A percentile compares a stretch with the other conserved stretches of the same genome.
phyloP scores from a whole-genome alignment of 2,888 invertebrate species.

The Amblyjoppa fuscipennis region DNA sequence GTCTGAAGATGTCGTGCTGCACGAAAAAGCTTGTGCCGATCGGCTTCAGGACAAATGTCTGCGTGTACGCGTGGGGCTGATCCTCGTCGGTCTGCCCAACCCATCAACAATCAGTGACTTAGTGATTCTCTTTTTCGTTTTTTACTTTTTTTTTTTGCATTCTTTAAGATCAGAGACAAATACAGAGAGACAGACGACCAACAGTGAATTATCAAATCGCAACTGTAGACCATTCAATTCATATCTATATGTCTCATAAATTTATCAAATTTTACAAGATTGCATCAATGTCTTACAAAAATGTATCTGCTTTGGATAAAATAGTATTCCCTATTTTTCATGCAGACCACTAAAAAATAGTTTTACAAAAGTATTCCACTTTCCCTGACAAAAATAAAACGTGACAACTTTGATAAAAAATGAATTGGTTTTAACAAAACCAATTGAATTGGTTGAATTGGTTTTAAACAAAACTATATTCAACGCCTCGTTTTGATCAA shows the following conservation, averaged over 20 bases:
- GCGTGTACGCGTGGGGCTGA: constrained; percentile 96
- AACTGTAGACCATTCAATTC: not conserved
- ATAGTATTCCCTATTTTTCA: not conserved
- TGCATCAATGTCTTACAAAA: not conserved
- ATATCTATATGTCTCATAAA: not conserved
- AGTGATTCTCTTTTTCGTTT: constrained; percentile 60
- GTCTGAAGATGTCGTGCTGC: constrained; percentile 97
- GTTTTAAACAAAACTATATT: not conserved
- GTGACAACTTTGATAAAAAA: not conserved
- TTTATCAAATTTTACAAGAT: not conserved
- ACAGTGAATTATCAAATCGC: not conserved
- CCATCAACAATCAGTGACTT: constrained; percentile 83
- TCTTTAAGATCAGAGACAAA: not conserved
- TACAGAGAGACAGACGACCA: not conserved
- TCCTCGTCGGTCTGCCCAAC: constrained; percentile 96
- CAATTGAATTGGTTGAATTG: not conserved
- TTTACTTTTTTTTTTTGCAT: constrained; percentile 67
- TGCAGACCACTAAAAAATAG: not conserved
- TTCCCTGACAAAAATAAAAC: too few relatives aligned
- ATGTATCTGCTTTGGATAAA: not conserved
- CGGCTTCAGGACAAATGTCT: constrained; percentile 97
- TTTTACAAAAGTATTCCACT: not conserved
- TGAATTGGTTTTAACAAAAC: not conserved
- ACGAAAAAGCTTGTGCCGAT: constrained; percentile 95
- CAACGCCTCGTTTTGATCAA: too few relatives aligned